Percentiles rank a stretch among this genome's conserved stretches.
phyloP scores from a whole-genome alignment of 2,888 invertebrate species.

The Erebia palarica region DNA sequence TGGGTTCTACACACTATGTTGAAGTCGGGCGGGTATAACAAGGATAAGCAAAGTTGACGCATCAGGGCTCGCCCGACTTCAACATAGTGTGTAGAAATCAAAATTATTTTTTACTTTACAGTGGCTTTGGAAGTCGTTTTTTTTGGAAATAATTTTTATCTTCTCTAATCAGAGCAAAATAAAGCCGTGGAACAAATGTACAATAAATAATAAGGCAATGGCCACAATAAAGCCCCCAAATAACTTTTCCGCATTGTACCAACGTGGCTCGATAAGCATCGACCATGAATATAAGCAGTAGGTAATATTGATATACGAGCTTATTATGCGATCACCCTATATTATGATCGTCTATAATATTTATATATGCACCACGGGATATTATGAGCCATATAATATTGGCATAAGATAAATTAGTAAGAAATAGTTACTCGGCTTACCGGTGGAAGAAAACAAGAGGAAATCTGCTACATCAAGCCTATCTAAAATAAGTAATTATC shows the following conservation, averaged over 20 bases:
- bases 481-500: too few species aligned
- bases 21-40: too few species aligned
- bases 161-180: background rate
- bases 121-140: too few species aligned
- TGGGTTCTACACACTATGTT: too few species aligned
- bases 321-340: slow-evolving; percentile 26
- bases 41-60: too few species aligned
- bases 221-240: slow-evolving; percentile 1
- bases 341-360: background rate
- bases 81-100: too few species aligned
- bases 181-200: background rate
- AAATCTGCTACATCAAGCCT: too few species aligned
- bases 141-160: too few species aligned
- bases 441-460: too few species aligned
- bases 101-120: too few species aligned
- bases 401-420: background rate
- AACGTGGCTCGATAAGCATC: slow-evolving; percentile 16
- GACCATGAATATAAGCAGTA: slow-evolving; percentile 27
- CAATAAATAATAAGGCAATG: slow-evolving; percentile 6
- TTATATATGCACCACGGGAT: background rate
- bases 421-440: too few species aligned
- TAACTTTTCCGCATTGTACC: slow-evolving; percentile 4
- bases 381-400: background rate
- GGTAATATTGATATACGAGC: slow-evolving; percentile 25
- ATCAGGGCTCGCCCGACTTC: too few species aligned